Base-by-base conservation (phyloP, 2,113 vertebrate genomes). In the Lepisosteus oculatus region DNA sequence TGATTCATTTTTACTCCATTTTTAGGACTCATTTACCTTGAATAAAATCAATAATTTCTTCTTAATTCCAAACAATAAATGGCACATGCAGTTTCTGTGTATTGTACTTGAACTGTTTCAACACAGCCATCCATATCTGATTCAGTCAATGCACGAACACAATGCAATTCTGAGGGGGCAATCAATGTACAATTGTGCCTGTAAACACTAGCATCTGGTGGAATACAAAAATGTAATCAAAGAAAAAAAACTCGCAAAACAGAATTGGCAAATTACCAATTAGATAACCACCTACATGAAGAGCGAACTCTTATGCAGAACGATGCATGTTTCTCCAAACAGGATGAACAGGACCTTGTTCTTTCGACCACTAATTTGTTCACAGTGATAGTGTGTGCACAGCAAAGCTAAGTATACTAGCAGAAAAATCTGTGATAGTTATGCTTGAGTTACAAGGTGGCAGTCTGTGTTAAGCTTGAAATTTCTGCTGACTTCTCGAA, bases 161-260 rank as follows among this genome's bases (percentile, higher is more conserved):
- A 75, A 74, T 74, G 42, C 8, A 68, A 73, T 77, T 77, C 61
- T 14, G 41, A 56, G 12, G 14, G 62, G 65, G 73, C 83, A 88
- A 90, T 89, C 81, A 85, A 76, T 77, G 78, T 72, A 83, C 76
- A 82, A 70, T 80, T 78, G 73, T 72, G 70, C 68, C 77, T 44
- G n/a, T 85, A 89, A 90, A 88, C 68, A 79, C 78, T 88, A 77
- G 78, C 88, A 89, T 85, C 80, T 91, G 86, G 78, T 81, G 72
- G 68, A 76, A 74, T 84, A 63, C 43, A 75, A 70, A 74, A 75
- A 79, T 76, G 73, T 71, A 68, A 75, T 67, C 74, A 47, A 71
- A 68, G 61, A 67, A 76, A 75, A 17, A 29, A 59, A 77, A 69
- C 68, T 68, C 54, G 67, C 65, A 47, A 15, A 7, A 11, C 2